These are phyloP conservation scores for Conomelus anceps DNA, from an alignment of 2,888 invertebrate species.

Conservation along the genomic window DNA sequence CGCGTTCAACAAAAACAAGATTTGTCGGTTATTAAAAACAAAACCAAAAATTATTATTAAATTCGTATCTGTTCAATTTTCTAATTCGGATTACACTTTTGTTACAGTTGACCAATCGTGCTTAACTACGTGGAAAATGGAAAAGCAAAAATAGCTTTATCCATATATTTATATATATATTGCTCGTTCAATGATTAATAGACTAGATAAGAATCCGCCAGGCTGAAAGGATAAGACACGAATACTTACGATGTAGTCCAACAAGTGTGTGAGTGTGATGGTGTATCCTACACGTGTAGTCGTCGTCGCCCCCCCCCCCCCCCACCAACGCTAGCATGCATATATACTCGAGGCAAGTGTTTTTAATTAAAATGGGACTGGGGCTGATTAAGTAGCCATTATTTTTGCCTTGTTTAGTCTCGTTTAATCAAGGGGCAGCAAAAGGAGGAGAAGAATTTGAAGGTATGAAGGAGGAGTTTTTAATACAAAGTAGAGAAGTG, in stretches of 20 bases:
- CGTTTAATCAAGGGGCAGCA: not conserved
- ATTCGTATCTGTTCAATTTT: not conserved
- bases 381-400: slow-evolving; percentile 5
- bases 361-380: not conserved
- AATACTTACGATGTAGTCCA: not conserved
- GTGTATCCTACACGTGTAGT: not conserved
- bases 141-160: not conserved
- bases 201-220: not conserved
- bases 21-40: not conserved
- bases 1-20: not conserved
- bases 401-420: slow-evolving; percentile 4
- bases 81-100: not conserved
- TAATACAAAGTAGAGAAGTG: not conserved
- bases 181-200: not conserved
- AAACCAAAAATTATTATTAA: not conserved
- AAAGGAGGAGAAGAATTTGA: not conserved
- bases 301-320: not conserved
- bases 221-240: not conserved
- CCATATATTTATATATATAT: not conserved
- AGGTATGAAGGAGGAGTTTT: not conserved
- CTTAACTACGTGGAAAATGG: not conserved
- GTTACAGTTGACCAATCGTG: not conserved
- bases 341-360: not conserved
- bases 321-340: not conserved
- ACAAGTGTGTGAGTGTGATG: not conserved